Evolutionary conservation across 2,888 invertebrate genomes (phyloP), one percentile per base, ranked within the genome.

Genomic region (Drosophila affinis): DNA sequence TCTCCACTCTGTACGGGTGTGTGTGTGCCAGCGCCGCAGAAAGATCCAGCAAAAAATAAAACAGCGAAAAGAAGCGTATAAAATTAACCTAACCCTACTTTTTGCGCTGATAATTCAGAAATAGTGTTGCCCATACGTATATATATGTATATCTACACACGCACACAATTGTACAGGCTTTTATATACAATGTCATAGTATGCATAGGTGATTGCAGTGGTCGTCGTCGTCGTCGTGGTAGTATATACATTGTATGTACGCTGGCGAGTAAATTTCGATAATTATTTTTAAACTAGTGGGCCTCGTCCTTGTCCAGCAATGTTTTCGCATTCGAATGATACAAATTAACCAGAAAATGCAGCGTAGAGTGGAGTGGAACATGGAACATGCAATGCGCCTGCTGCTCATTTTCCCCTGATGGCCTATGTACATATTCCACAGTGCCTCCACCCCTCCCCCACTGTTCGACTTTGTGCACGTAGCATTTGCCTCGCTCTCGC

Each of bases 71-170:
- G 77, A 77, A 86, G 67, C 84, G 80, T 85, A 83, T 83, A 87
- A 85, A 85, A 70, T 83, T 79, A 87, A 85, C 85, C 87, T 85
- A 85, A 85, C 85, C 85, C 87, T 87, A 85, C 85, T 85, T 85
- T 82, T 81, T 73, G 51, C 72, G 84, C 79, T 87, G 87, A 87
- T 87, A 85, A 85, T 87, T 87, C 80, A 85, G 80, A 82, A 82
- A 82, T 82, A 82, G 81, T 82, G 85, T 72, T 74, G 27, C 59
- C 67, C 51, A 73, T 55, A 54, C 44, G 54, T 32, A n/a, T 47
- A 67, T 58, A 52, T 47, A 32, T 72, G 53, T 68, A 34, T 49
- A 53, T 17, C 32, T 12, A 27, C 48, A 49, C 53, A 45, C 48
- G n/a, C n/a, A 54, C 55, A 65, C 49, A 53, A 24, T 46, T 34